phyloP scores from a whole-genome alignment of 1,140 invertebrate species.

The Drosophila simulans region DNA sequence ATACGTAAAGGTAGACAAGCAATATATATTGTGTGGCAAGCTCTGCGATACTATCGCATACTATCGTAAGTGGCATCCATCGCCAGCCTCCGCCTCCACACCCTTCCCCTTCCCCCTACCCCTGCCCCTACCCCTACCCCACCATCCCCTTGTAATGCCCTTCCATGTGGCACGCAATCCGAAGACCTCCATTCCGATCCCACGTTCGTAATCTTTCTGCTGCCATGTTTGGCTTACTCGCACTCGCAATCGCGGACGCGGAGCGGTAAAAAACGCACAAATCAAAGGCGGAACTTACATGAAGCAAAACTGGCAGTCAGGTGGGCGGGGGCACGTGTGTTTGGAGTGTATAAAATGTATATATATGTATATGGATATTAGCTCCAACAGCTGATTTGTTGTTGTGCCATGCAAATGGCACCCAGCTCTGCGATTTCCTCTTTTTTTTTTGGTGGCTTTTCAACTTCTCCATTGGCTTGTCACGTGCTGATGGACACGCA shows the following conservation, averaged over 20 bases:
- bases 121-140: too few species aligned
- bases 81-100: constrained; percentile 3
- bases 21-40: too few species aligned
- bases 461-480: constrained; percentile 24
- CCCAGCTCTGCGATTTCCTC: background rate
- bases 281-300: constrained; percentile 5
- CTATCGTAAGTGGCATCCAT: background rate
- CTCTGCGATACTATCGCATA: background rate
- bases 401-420: constrained; percentile 59
- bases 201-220: constrained; percentile 31
- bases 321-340: constrained; percentile 13
- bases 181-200: constrained; percentile 14
- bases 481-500: constrained; percentile 58
- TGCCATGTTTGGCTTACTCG: constrained; percentile 76
- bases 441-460: background rate
- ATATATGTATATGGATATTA: constrained; percentile 22
- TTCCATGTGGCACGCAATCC: constrained; percentile 41
- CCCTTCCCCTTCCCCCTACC: background rate
- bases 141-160: background rate
- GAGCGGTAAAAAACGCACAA: constrained; percentile 17
- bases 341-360: constrained; percentile 1
- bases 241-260: constrained; percentile 13
- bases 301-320: constrained; percentile 7
- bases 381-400: constrained; percentile 60
- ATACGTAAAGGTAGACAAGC: too few species aligned